Base-by-base conservation (phyloP, 2,888 invertebrate species). In the Oscheius sp. region DNA sequence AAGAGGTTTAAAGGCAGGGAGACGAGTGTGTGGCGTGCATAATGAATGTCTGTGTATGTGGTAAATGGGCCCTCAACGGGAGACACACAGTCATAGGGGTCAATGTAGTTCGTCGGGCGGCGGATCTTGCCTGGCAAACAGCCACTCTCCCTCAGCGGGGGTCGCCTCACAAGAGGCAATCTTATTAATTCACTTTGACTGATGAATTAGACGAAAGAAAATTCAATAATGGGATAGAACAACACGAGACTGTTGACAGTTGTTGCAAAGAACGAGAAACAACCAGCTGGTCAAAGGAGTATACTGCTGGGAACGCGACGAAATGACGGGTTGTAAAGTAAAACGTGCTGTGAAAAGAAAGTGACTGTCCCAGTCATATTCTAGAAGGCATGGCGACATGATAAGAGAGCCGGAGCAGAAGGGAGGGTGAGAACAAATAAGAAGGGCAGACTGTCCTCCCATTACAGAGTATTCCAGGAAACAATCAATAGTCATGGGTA, bases 111-210 rank as follows among this genome's bases (percentile, higher is more conserved):
- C 58, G 27, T 58, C 27, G 58, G 29, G 58, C 58, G 29, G 35
- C 35, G 35, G 58, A 16, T n/a, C 58, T 58, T 25, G 29, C 25
- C 61, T 61, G 61, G 61, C 61, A 61, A 61, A 61, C 61, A 61
- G 61, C 61, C 58, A 5, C 61, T 61, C 45, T 43, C 43, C 7
- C 41, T 41, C n/a, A 23, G n/a, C 18, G 61, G 61, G 41, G 61
- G 61, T 61, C 61, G 21, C 41, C 18, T 7, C 58, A 16, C 23
- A 21, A n/a, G 29, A 41, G 43, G 23, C 43, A 35, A 43, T 43
- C 43, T 18, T 13, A 43, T 16, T 61, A 61, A 61, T 61, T 29
- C 29, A 1, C n/a, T 58, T 25, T 58, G 58, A 55, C 58, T 29
- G 7, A 1, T n/a, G 58, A 27, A 23, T 27, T 25, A 58, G 58